Conservation (phyloP, 2,797 vertebrate species). For the Steatocranus sp. region DNA sequence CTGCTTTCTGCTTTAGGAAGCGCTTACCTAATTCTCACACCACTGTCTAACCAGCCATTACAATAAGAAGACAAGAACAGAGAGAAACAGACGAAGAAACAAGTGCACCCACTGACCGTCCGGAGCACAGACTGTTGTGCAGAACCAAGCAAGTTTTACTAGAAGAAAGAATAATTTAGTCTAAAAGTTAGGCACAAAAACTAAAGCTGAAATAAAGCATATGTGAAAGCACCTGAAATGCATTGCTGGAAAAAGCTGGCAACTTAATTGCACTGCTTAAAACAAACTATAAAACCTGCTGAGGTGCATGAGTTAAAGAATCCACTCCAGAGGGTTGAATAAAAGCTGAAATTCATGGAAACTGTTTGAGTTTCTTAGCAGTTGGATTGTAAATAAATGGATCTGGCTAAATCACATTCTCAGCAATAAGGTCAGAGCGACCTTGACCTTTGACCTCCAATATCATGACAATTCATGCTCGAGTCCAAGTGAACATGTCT, state of each 20-base stretch:
- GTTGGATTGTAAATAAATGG: not conserved
- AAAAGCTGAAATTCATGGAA: not conserved
- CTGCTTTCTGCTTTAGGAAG: not conserved
- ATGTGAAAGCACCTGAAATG: not conserved
- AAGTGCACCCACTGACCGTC: not conserved
- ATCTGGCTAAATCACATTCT: not conserved
- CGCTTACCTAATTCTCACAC: constrained; percentile 25
- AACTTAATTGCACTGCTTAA: not conserved
- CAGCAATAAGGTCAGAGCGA: fast-evolving
- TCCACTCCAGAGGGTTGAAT: not conserved
- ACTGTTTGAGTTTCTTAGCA: not conserved
- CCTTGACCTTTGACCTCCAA: not conserved
- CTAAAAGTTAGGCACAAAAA: not conserved
- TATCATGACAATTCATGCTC: fast-evolving
- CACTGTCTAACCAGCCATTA: not conserved
- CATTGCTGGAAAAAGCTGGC: not conserved
- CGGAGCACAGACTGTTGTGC: not conserved
- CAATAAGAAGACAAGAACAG: not conserved
- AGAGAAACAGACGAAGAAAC: not conserved
- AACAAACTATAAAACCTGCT: not conserved
- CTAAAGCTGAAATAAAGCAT: not conserved
- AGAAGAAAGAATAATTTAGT: not conserved
- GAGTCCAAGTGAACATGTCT: not conserved
- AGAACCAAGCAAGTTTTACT: not conserved
- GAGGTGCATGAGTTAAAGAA: not conserved